These are phyloP conservation scores for Emydoidea blandingii DNA, from an alignment of 2,797 vertebrate species.

Conservation along the genomic window DNA sequence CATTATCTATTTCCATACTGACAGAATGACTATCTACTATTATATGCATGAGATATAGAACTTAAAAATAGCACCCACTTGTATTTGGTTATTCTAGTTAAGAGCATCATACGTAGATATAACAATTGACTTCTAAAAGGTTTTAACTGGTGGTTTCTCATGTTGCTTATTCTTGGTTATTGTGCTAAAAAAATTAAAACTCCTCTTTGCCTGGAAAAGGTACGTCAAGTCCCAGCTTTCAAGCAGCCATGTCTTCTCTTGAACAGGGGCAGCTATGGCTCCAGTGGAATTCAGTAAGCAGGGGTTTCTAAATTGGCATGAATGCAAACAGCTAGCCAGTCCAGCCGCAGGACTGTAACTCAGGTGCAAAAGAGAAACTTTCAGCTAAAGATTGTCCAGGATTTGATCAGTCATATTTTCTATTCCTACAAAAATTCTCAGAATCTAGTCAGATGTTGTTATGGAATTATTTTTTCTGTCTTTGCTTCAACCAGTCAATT, in stretches of 20 bases:
- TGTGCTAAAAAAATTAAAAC: neutral
- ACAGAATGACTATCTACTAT: neutral
- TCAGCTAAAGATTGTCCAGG: constrained; percentile 1
- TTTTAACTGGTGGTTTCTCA: neutral
- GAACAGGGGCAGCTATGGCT: constrained; percentile 45
- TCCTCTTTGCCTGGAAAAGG: neutral
- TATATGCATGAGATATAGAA: constrained; percentile 23
- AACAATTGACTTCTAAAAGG: neutral
- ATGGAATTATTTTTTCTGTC: neutral
- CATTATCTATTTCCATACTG: neutral
- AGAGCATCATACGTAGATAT: neutral
- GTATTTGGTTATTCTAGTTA: neutral
- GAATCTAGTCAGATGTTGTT: neutral
- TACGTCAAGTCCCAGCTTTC: constrained; percentile 28
- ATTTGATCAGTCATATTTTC: neutral
- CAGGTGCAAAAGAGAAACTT: neutral
- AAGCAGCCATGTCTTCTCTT: constrained; percentile 63
- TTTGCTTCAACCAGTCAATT: neutral
- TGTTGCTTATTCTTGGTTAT: neutral
- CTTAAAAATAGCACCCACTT: neutral
- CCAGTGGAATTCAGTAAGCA: constrained; percentile 49
- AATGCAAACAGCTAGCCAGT: neutral
- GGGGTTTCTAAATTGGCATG: neutral
- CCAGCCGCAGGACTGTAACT: neutral
- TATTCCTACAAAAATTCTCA: neutral